These are phyloP conservation scores for Melieria picta DNA, from an alignment of 2,888 invertebrate species.

Conservation along the genomic window DNA sequence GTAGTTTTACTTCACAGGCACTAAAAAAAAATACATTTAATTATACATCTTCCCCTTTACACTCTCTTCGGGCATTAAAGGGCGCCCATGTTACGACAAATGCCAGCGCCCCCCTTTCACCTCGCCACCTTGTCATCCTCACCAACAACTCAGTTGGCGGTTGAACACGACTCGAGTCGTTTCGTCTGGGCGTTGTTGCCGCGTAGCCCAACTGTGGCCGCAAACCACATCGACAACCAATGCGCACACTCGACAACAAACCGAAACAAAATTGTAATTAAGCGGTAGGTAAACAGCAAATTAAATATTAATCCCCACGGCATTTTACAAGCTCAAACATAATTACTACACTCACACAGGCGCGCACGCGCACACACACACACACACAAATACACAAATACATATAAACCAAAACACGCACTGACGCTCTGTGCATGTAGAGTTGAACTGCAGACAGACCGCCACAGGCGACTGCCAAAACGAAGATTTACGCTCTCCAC, in stretches of 20 bases:
- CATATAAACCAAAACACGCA: constrained; percentile 9
- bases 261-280: constrained; percentile 48
- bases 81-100: neutral
- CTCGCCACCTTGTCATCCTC: too few species aligned
- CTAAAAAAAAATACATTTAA: neutral
- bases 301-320: constrained; percentile 49
- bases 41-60: neutral
- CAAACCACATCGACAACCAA: constrained; percentile 10
- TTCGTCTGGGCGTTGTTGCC: neutral
- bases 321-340: constrained; percentile 45
- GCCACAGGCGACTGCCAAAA: too few species aligned
- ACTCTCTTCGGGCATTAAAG: neutral
- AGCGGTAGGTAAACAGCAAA: constrained; percentile 50
- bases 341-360: constrained; percentile 38
- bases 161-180: too few species aligned
- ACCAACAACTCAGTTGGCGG: too few species aligned
- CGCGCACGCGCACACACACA: neutral
- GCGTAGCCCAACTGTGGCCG: constrained; percentile 7
- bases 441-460: neutral
- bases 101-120: neutral
- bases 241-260: constrained; percentile 36
- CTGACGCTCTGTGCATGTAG: neutral
- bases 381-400: constrained; percentile 13
- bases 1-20: neutral
- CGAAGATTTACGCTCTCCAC: too few species aligned